Percentiles rank a stretch among this genome's conserved stretches.
These are phyloP conservation scores for Drosophila kambysellisi DNA, from an alignment of 2,888 invertebrate genomes.

Conservation along the genomic window DNA sequence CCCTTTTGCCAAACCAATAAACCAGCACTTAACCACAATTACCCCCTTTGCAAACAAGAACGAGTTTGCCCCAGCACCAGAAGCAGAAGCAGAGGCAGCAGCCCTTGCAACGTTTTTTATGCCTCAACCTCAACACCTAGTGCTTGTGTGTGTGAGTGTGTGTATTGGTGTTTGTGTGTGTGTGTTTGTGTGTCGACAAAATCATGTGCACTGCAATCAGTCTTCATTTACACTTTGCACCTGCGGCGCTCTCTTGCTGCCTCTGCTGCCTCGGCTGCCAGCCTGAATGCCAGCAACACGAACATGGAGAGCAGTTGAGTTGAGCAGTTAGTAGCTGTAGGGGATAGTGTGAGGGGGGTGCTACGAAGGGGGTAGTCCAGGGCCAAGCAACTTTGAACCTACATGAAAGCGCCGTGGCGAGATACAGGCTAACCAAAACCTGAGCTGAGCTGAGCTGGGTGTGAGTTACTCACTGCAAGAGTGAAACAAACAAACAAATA, in stretches of 20 bases:
- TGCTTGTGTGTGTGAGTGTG: conserved; percentile 8
- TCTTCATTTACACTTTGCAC: conserved; percentile 81
- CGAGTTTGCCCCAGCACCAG: conserved; percentile 38
- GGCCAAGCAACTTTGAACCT: conserved; percentile 72
- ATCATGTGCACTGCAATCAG: conserved; percentile 82
- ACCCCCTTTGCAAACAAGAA: conserved; percentile 75
- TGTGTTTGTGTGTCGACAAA: conserved; percentile 55
- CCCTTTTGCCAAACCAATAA: conserved; percentile 79
- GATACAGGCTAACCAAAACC: conserved; percentile 33
- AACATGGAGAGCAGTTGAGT: conserved; percentile 51
- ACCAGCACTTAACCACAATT: conserved; percentile 82
- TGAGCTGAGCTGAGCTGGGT: conserved; percentile 32
- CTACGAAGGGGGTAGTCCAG: conserved; percentile 6
- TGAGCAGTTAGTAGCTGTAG: conserved; percentile 43
- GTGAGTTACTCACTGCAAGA: conserved; percentile 46
- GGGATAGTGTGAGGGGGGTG: neutral
- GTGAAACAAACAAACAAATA: conserved; percentile 52
- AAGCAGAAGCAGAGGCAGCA: conserved; percentile 40
- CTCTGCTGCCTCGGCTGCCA: conserved; percentile 32
- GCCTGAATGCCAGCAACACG: conserved; percentile 55
- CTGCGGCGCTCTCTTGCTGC: conserved; percentile 61
- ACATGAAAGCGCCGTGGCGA: conserved; percentile 60
- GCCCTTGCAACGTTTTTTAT: conserved; percentile 63
- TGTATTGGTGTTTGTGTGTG: neutral
- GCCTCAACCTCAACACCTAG: conserved; percentile 37